Percentiles rank a stretch among this genome's conserved stretches.
Conservation (phyloP, 2,797 vertebrate genomes). For the Miichthys miiuy region DNA sequence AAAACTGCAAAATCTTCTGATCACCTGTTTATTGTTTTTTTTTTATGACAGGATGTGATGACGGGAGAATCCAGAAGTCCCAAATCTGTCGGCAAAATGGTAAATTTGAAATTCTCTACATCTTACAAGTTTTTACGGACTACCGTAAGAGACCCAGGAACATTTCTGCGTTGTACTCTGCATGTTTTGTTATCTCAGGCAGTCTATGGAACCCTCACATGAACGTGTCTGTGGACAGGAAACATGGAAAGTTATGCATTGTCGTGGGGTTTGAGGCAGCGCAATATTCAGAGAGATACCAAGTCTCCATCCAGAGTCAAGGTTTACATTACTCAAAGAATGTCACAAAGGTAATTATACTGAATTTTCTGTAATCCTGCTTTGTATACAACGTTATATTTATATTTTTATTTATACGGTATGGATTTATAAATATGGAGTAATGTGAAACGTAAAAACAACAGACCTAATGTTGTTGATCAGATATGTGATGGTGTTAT, state of each 20-base stretch:
- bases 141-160: not conserved
- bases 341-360: conserved; percentile 73
- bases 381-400: too few species aligned
- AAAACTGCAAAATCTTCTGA: not conserved
- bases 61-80: conserved; percentile 53
- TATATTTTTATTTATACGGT: too few species aligned
- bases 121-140: not conserved
- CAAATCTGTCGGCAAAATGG: conserved; percentile 77
- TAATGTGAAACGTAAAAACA: too few species aligned
- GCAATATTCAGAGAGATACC: conserved; percentile 76
- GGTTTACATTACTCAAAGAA: conserved; percentile 37
- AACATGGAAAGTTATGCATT: conserved; percentile 34
- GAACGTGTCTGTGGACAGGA: conserved; percentile 18
- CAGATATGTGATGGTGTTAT: too few species aligned
- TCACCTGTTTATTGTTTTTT: conserved; percentile 13
- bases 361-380: not conserved
- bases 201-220: conserved; percentile 76
- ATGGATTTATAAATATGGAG: too few species aligned
- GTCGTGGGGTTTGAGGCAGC: conserved; percentile 71
- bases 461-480: too few species aligned
- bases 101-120: conserved; percentile 42
- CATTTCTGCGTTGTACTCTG: not conserved
- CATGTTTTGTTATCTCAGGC: conserved; percentile 65
- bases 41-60: conserved; percentile 68
- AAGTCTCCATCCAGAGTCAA: conserved; percentile 65